A percentile compares a stretch with the other conserved stretches of the same genome.
Evolutionary conservation across 2,797 vertebrate species (phyloP).

Genomic region (Austrolebias charrua): DNA sequence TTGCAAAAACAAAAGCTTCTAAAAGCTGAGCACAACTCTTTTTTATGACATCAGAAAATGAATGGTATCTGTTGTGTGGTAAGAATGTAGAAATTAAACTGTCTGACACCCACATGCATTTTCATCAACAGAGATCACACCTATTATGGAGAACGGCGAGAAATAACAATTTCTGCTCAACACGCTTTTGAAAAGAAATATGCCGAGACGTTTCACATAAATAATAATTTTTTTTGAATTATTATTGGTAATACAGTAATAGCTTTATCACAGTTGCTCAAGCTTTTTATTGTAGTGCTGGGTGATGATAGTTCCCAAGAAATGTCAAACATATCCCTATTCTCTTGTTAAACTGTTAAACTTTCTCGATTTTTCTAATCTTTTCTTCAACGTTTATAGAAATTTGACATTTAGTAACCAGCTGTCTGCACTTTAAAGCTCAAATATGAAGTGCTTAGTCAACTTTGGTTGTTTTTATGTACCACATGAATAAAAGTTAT

Average conservation of each 20-base stretch:
- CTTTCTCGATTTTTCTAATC: no score
- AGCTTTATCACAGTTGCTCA: neutral
- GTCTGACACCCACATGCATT: neutral
- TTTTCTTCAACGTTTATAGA: no score
- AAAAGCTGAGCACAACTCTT: neutral
- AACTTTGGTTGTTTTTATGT: no score
- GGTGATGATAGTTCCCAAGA: no score
- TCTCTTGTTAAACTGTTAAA: no score
- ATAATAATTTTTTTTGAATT: neutral
- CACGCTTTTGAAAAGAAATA: slow-evolving; percentile 15
- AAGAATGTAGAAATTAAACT: slow-evolving; percentile 1
- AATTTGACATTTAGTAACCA: no score
- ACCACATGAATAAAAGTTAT: no score
- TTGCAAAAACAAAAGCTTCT: neutral
- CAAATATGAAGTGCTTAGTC: no score
- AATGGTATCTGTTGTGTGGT: neutral
- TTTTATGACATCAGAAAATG: neutral
- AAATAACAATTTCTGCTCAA: slow-evolving; percentile 1
- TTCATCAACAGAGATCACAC: neutral
- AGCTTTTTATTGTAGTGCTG: neutral
- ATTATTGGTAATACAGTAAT: neutral
- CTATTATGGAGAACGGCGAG: neutral
- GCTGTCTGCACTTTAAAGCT: no score
- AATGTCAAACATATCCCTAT: no score
- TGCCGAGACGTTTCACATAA: neutral